Evolutionary conservation across 2,113 vertebrate species (phyloP), one percentile per base, ranked within the genome.

Genomic region (Vicugna pacos): DNA sequence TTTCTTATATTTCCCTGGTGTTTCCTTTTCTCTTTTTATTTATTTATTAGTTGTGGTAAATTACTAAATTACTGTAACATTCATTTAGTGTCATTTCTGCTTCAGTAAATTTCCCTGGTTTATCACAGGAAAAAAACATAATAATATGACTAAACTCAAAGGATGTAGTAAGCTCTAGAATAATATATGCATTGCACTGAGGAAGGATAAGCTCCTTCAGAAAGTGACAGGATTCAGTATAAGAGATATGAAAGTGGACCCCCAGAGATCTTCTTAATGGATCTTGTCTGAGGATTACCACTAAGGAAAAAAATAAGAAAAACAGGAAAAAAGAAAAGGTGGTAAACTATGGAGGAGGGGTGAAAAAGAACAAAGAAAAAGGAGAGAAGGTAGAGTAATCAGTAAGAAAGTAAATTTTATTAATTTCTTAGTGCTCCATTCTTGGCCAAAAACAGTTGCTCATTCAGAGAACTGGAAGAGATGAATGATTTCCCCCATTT

Each of bases 61-160:
- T 42, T 42, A 42, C 38, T 42, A 42, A 42, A 42, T 69, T 73
- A 69, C 52, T 35, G 8, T 67, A 90, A 62, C 8, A 75, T 42
- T 82, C 30, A 65, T 48, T 86, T 94, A 67, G 15, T 48, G 42
- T 60, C 42, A 62, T 8, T 52, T 65, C 8, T 89, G 35, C 35
- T 69, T 92, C 60, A 65, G 46, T 86, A 32, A 62, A 86, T 92
- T 56, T 32, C 16, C 69, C 70, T 38, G 26, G 16, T 46, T 96
- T 92, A 58, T 76, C 28, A 14, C 15, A 32, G 22, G 22, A 5
- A 28, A 46, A 30, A 52, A 46, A 24, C 1, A 73, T 19, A 82
- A 26, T n/a, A 38, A n/a, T 75, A 72, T 19, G 84, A 69, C 17
- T 60, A 64, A 90, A 75, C 14, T 46, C 20, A 67, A 94, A 95